These are phyloP conservation scores for Tholera decimalis DNA, from an alignment of 2,888 invertebrate species.

Conservation along the genomic window DNA sequence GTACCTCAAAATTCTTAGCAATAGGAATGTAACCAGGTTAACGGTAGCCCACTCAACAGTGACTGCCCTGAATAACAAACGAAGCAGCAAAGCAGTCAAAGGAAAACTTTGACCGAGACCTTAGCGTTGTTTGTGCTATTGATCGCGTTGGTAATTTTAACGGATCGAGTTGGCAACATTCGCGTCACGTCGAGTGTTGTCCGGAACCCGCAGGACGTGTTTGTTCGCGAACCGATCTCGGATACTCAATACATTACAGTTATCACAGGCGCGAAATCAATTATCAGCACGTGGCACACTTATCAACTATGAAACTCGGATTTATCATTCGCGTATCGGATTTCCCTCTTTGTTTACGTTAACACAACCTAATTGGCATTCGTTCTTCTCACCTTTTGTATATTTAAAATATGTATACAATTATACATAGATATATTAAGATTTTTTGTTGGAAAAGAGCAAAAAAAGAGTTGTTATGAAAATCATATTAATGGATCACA, in stretches of 20 bases:
- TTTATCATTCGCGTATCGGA: slow-evolving; percentile 32
- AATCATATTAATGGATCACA: too few species aligned
- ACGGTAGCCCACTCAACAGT: slow-evolving; percentile 50
- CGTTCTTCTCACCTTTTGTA: slow-evolving; percentile 18
- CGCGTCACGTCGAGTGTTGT: slow-evolving; percentile 83
- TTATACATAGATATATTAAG: too few species aligned
- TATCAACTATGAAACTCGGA: slow-evolving; percentile 63
- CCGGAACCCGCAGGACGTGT: slow-evolving; percentile 70
- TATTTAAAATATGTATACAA: slow-evolving; percentile 18
- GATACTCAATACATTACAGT: slow-evolving; percentile 80
- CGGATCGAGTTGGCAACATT: slow-evolving; percentile 77
- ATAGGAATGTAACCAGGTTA: slow-evolving; percentile 54
- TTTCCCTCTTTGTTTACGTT: slow-evolving; percentile 37
- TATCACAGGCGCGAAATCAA: slow-evolving; percentile 80
- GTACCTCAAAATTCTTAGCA: slow-evolving; percentile 26
- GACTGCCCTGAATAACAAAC: slow-evolving; percentile 64
- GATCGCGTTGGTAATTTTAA: slow-evolving; percentile 81
- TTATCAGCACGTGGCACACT: slow-evolving; percentile 76
- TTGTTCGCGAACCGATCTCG: slow-evolving; percentile 70
- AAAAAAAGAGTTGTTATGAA: too few species aligned
- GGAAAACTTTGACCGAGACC: slow-evolving; percentile 63
- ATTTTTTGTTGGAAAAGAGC: too few species aligned
- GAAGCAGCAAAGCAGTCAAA: slow-evolving; percentile 50
- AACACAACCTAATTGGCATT: slow-evolving; percentile 34
- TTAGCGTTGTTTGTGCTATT: slow-evolving; percentile 79